phyloP scores from a whole-genome alignment of 1,140 invertebrate genomes.

The Trachymyrmex septentrionalis region DNA sequence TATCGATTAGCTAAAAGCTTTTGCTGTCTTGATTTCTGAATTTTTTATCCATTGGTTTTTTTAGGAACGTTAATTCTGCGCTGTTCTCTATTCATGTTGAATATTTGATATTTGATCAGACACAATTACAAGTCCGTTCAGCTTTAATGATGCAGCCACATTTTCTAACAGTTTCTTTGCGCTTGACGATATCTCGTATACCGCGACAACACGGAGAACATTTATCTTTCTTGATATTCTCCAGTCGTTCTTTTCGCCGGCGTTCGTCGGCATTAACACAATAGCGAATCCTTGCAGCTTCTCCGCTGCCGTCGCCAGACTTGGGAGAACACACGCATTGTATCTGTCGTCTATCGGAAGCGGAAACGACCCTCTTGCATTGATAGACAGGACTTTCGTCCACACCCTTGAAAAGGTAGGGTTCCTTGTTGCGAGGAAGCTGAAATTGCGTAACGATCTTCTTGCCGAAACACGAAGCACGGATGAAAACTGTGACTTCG shows the following conservation, averaged over 20 bases:
- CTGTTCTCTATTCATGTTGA: background rate
- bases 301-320: constrained; percentile 54
- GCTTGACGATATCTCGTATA: background rate
- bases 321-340: constrained; percentile 62
- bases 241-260: background rate
- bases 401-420: constrained; percentile 82
- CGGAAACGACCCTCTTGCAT: constrained; percentile 77
- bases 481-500: constrained; percentile 87
- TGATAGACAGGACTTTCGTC: constrained; percentile 79
- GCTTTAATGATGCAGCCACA: constrained; percentile 74
- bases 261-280: background rate
- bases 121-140: constrained; percentile 52
- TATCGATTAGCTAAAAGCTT: background rate
- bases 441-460: constrained; percentile 90
- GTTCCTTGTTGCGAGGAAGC: constrained; percentile 81
- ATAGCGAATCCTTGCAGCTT: constrained; percentile 62
- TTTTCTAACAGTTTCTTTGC: constrained; percentile 53
- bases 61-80: too few species aligned
- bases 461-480: constrained; percentile 89
- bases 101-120: constrained; percentile 11
- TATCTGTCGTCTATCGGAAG: background rate
- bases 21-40: background rate
- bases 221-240: background rate
- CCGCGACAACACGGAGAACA: constrained; percentile 41
- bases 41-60: background rate